phyloP scores from a whole-genome alignment of 2,797 vertebrate species.

The Thaleichthys pacificus region DNA sequence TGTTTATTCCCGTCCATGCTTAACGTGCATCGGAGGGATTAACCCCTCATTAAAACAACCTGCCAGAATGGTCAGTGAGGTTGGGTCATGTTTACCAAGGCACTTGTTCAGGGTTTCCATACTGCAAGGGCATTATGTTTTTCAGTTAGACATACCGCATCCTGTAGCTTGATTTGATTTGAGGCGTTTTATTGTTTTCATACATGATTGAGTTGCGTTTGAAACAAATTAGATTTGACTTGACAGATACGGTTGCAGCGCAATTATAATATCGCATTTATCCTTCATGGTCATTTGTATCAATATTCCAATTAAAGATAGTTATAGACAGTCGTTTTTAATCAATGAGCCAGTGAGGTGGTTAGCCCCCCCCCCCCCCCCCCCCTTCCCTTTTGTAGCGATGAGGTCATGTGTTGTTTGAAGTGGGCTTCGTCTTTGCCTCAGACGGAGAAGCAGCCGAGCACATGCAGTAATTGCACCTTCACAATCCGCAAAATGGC shows the following conservation, averaged over 20 bases:
- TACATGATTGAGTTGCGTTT: not conserved
- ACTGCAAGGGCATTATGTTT: conserved; percentile 1
- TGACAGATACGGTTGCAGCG: not conserved
- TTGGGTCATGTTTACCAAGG: conserved; percentile 54
- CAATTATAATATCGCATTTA: not conserved
- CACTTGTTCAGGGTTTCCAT: conserved; percentile 64
- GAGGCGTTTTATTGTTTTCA: not conserved
- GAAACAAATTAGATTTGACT: not conserved
- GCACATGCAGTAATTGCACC: not conserved
- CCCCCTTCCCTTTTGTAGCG: not conserved
- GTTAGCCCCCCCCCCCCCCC: too few species aligned
- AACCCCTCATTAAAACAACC: not conserved
- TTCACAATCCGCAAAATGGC: not conserved
- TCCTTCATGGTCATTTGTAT: not conserved
- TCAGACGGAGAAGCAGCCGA: not conserved
- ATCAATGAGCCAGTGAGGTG: not conserved
- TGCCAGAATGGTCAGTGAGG: not conserved
- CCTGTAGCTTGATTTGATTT: not conserved
- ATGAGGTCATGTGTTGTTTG: not conserved
- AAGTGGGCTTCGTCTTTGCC: not conserved
- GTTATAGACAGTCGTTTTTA: not conserved
- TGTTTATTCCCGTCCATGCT: conserved; percentile 4
- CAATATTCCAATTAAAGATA: not conserved
- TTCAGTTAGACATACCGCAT: conserved; percentile 18
- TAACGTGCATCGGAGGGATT: not conserved